Percentiles rank a stretch among this genome's conserved stretches.
phyloP scores from a whole-genome alignment of 2,888 invertebrate genomes.

The Lottia scabra region DNA sequence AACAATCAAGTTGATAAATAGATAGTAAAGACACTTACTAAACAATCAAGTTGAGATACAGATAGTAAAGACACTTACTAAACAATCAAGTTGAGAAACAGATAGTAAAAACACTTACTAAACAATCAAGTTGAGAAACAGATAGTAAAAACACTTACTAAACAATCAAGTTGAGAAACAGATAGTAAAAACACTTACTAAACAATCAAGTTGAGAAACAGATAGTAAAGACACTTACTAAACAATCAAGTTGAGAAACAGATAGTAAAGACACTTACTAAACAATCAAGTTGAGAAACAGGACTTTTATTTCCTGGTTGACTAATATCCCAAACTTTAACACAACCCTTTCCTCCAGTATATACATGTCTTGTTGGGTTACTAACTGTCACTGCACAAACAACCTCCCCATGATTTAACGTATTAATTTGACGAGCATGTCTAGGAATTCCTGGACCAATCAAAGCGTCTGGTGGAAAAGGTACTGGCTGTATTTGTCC shows the following conservation, averaged over 20 bases:
- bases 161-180: no score
- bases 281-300: background rate
- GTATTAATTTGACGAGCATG: conserved; percentile 91
- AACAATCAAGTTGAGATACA: background rate
- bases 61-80: background rate
- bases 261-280: background rate
- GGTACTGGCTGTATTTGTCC: conserved; percentile 82
- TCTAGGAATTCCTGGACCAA: conserved; percentile 92
- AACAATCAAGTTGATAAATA: no score
- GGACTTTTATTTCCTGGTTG: conserved; percentile 88
- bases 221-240: background rate
- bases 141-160: background rate
- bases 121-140: no score
- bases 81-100: no score
- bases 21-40: conserved; percentile 66
- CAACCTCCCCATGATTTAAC: conserved; percentile 95
- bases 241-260: no score
- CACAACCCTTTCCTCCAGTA: conserved; percentile 97
- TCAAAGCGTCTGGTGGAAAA: conserved; percentile 93
- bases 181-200: background rate
- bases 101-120: background rate
- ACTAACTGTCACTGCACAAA: conserved; percentile 96
- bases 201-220: no score
- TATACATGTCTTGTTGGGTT: conserved; percentile 74
- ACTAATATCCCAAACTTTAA: conserved; percentile 97